Evolutionary conservation across 2,888 invertebrate genomes (phyloP).

Genomic region (Laothoe populi): DNA sequence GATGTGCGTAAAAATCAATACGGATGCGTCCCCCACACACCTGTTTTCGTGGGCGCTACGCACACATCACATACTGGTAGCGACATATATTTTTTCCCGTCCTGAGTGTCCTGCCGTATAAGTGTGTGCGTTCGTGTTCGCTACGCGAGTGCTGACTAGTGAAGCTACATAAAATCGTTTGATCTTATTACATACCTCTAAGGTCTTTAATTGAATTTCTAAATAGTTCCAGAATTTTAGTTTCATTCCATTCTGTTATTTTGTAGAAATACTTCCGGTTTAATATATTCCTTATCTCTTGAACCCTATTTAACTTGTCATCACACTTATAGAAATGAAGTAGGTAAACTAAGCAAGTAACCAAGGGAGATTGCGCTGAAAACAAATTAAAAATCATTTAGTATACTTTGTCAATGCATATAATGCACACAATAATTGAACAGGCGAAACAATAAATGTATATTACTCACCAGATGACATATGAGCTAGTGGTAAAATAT

Average conservation of each 20-base stretch:
- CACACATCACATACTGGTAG: no score
- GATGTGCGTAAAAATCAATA: no score
- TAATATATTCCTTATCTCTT: conserved; percentile 63
- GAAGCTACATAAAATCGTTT: neutral
- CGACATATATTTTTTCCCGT: no score
- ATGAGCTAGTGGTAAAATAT: conserved; percentile 69
- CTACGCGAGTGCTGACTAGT: no score
- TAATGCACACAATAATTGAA: neutral
- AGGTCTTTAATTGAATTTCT: conserved; percentile 57
- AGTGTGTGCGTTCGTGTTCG: no score
- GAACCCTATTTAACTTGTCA: conserved; percentile 61
- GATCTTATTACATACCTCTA: conserved; percentile 54
- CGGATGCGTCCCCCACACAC: no score
- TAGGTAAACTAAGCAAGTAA: conserved; percentile 71
- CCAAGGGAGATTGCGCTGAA: conserved; percentile 71
- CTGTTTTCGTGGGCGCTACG: no score
- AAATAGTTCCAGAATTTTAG: conserved; percentile 67
- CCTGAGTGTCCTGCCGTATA: no score
- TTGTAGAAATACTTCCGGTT: conserved; percentile 64
- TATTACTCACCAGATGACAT: conserved; percentile 64
- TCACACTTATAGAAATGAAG: conserved; percentile 75
- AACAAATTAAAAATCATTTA: conserved; percentile 35
- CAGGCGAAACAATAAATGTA: neutral
- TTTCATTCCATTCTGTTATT: conserved; percentile 71
- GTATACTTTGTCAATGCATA: no score